Evolutionary conservation across 2,888 invertebrate species (phyloP), one percentile per base, ranked within the genome.

Genomic region (Scelioninae gen. 2): DNA sequence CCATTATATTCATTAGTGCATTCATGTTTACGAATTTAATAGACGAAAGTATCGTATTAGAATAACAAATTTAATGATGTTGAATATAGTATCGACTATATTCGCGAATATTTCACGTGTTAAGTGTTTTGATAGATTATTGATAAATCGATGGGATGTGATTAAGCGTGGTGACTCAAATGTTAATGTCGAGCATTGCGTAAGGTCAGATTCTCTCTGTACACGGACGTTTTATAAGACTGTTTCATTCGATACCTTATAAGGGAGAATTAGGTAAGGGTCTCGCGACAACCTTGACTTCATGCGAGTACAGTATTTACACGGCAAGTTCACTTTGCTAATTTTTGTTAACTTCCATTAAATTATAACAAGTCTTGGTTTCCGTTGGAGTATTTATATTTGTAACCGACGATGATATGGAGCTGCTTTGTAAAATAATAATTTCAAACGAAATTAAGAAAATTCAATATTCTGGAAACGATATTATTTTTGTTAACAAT

Each of bases 231-330:
- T 73, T 73, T 71, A 71, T 50, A 57, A 75, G 64, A 67, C 60
- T 60, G 64, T 65, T 60, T 61, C 72, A 72, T 82, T 81, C 78
- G 70, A 75, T 77, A 78, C 84, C 83, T 77, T 84, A 79, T 84
- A 84, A 77, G 83, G 84, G 76, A 79, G 79, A 84, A 83, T 81
- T 82, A 81, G 81, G 82, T 81, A 82, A 84, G 81, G 81, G 81
- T 82, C 82, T 80, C 74, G 19, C 60, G 61, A 53, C 73, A 81
- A 80, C 85, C 85, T 85, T 85, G 85, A 83, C 48, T 71, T 46
- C 45, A 19, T 65, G 41, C 48, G 37, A 50, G 46, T 31, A 41
- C 45, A 81, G 83, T 76, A 67, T 76, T 75, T 58, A n/a, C 55
- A 52, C 41, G 11, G 46, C 60, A 69, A 73, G 60, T 64, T 72